Percentiles rank a stretch among this genome's conserved stretches.
Conservation (phyloP, 1,140 invertebrate genomes). For the Eurytemora carolleeae region DNA sequence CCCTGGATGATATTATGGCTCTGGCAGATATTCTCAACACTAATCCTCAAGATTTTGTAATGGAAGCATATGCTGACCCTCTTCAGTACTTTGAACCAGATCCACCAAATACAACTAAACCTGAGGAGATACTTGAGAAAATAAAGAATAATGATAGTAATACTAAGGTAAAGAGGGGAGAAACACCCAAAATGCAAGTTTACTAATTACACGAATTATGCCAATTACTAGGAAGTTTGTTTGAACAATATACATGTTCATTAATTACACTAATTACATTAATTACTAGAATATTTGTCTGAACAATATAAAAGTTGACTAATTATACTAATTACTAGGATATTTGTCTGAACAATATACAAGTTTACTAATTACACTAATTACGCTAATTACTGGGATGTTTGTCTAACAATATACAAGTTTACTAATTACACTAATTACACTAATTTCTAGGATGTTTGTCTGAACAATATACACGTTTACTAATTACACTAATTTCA, state of each 20-base stretch:
- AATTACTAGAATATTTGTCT: too few relatives aligned
- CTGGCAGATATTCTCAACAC: conserved; percentile 11
- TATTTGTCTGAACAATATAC: conserved; percentile 11
- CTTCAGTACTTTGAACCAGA: conserved; percentile 15
- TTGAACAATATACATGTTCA: conserved; percentile 12
- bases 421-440: too few relatives aligned
- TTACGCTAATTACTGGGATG: too few relatives aligned
- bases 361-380: too few relatives aligned
- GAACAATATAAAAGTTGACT: too few relatives aligned
- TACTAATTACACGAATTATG: too few relatives aligned
- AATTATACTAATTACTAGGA: conserved; percentile 6
- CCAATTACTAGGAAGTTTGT: conserved; percentile 6
- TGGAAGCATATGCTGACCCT: conserved; percentile 14
- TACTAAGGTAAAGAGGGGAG: too few relatives aligned
- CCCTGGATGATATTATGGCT: conserved; percentile 11
- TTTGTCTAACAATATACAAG: too few relatives aligned
- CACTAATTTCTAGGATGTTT: conserved; percentile 8
- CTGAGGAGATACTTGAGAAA: conserved; percentile 2
- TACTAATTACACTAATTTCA: too few relatives aligned
- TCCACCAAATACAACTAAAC: conserved; percentile 11
- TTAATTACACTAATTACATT: too few relatives aligned
- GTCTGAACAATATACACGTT: conserved; percentile 11
- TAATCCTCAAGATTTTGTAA: conserved; percentile 14
- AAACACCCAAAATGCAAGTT: too few relatives aligned
- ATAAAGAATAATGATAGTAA: not conserved